phyloP scores from a whole-genome alignment of 2,797 vertebrate genomes.

The Hemibagrus guttatus region DNA sequence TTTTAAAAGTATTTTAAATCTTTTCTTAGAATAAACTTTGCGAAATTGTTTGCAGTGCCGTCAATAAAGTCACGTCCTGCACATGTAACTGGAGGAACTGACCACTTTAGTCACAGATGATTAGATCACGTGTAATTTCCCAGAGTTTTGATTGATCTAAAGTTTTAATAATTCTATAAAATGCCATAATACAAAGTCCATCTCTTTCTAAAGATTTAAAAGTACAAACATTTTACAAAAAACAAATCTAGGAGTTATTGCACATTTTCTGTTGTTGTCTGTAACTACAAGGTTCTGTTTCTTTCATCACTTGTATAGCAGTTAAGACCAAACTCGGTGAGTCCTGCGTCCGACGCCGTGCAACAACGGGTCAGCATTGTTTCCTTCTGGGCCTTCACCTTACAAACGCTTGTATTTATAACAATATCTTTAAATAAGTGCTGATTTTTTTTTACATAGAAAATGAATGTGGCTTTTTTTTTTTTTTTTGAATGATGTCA shows the following conservation, averaged over 20 bases:
- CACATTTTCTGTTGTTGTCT: conserved; percentile 70
- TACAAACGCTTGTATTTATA: conserved; percentile 41
- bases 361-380: not conserved
- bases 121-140: not conserved
- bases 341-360: conserved; percentile 20
- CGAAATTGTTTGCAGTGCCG: not conserved
- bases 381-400: conserved; percentile 31
- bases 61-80: not conserved
- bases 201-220: conserved; percentile 74
- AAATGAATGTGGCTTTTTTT: conserved; percentile 25
- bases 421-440: conserved; percentile 52
- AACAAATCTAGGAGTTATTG: conserved; percentile 92
- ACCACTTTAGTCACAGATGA: not conserved
- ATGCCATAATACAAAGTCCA: conserved; percentile 75
- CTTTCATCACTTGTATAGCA: conserved; percentile 2
- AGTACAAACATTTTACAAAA: conserved; percentile 97
- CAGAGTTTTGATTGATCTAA: not conserved
- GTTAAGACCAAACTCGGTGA: conserved; percentile 46
- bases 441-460: conserved; percentile 41
- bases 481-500: conserved; percentile 14
- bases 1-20: not conserved
- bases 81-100: not conserved
- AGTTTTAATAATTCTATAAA: conserved; percentile 53
- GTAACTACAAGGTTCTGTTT: conserved; percentile 34
- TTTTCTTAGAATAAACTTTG: not conserved